Evolutionary conservation across 2,888 invertebrate genomes (phyloP).

Genomic region (Caenorhabditis sp.): DNA sequence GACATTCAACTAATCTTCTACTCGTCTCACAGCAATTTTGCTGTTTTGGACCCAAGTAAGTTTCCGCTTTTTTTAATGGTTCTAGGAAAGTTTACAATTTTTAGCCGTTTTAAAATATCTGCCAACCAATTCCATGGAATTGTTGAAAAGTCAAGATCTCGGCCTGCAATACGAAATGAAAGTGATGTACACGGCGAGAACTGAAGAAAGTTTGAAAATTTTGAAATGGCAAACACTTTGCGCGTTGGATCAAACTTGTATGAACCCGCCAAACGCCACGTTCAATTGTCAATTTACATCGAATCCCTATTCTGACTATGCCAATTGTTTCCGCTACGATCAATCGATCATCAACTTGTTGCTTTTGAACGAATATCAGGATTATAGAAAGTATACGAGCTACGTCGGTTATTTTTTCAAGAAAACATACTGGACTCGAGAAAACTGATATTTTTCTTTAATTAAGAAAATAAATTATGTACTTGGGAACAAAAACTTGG

Average conservation of each 20-base stretch:
- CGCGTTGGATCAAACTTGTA: conserved; percentile 15
- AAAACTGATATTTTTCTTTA: too few relatives aligned
- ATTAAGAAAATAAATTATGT: too few relatives aligned
- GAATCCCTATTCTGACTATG: conserved; percentile 7
- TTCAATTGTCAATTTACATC: conserved; percentile 7
- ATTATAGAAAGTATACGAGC: conserved; percentile 5
- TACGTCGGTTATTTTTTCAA: neutral
- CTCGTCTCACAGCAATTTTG: conserved; percentile 31
- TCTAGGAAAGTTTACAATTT: too few relatives aligned
- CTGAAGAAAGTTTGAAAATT: conserved; percentile 7
- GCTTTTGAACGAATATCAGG: conserved; percentile 8
- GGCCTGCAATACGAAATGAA: conserved; percentile 17
- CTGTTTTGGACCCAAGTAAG: conserved; percentile 14
- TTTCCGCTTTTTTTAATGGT: too few relatives aligned
- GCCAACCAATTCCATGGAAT: conserved; percentile 8
- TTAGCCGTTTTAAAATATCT: conserved; percentile 13
- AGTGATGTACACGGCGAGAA: conserved; percentile 9
- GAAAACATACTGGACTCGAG: too few relatives aligned
- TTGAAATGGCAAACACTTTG: conserved; percentile 23
- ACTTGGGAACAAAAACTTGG: too few relatives aligned
- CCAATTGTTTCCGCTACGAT: conserved; percentile 19
- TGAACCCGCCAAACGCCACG: conserved; percentile 12
- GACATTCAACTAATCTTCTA: conserved; percentile 27
- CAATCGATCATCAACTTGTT: conserved; percentile 17
- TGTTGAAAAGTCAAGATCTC: conserved; percentile 10